These are phyloP conservation scores for Coilia nasus DNA, from an alignment of 2,797 vertebrate genomes.

Conservation along the genomic window DNA sequence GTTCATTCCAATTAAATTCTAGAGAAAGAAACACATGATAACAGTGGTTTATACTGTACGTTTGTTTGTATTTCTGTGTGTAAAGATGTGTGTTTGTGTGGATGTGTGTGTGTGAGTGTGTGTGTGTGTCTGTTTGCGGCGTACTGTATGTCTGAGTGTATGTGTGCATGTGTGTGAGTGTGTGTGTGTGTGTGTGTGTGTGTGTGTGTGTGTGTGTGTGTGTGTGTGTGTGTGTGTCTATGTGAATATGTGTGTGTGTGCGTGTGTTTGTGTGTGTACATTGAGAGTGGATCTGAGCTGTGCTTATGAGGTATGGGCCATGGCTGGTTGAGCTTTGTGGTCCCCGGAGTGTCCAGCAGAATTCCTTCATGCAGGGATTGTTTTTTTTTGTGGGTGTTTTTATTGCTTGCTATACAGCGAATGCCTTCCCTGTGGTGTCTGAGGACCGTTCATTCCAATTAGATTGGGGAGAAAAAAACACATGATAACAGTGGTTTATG, in stretches of 20 bases:
- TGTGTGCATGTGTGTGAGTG: too few relatives aligned
- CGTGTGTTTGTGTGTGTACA: neutral
- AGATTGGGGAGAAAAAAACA: neutral
- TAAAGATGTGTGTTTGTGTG: neutral
- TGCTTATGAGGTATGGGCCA: neutral
- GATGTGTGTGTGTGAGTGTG: constrained; percentile 11
- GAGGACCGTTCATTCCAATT: neutral
- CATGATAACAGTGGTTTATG: neutral
- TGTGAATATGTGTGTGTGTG: neutral
- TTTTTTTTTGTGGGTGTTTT: neutral
- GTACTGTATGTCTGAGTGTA: too few relatives aligned
- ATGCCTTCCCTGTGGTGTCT: neutral
- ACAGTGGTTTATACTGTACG: neutral
- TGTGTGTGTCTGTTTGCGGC: constrained; percentile 16
- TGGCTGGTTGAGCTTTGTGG: neutral
- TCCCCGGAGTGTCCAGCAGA: neutral
- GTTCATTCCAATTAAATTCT: too few relatives aligned
- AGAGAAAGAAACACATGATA: neutral
- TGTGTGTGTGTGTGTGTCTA: constrained; percentile 1
- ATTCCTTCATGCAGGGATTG: neutral
- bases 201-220: neutral
- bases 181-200: neutral
- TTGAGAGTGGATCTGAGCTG: neutral
- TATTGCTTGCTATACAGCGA: neutral
- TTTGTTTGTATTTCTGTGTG: neutral